phyloP scores from a whole-genome alignment of 2,888 invertebrate genomes.

The Apotomis turbidana region DNA sequence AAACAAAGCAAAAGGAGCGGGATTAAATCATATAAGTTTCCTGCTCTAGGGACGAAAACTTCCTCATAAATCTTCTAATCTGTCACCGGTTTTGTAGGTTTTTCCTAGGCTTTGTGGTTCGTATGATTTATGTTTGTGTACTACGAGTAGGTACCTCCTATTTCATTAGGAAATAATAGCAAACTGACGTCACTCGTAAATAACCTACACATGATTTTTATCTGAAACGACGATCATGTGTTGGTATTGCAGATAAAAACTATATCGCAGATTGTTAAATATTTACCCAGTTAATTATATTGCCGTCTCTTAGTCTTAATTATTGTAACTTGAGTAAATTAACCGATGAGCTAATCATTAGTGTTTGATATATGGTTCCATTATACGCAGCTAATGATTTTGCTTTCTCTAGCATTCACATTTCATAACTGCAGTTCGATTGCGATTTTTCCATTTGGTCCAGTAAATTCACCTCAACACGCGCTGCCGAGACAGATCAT shows the following conservation, averaged over 20 bases:
- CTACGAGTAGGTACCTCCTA: neutral
- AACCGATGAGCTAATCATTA: neutral
- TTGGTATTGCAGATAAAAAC: constrained; percentile 20
- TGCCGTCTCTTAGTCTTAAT: constrained; percentile 1
- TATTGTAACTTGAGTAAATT: neutral
- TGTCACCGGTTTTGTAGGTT: constrained; percentile 2
- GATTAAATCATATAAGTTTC: neutral
- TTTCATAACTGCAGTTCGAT: neutral
- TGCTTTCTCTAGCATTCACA: constrained; percentile 6
- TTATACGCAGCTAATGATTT: constrained; percentile 6
- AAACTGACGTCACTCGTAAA: constrained; percentile 1
- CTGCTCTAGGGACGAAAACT: constrained; percentile 7
- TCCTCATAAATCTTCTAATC: constrained; percentile 21
- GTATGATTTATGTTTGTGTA: neutral
- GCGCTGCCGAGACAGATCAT: constrained; percentile 27
- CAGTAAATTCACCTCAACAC: constrained; percentile 30
- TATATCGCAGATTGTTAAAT: constrained; percentile 24
- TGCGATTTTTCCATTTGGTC: constrained; percentile 22
- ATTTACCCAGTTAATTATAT: constrained; percentile 24
- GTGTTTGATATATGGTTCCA: neutral
- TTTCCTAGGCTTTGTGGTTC: constrained; percentile 20
- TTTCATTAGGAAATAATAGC: constrained; percentile 14
- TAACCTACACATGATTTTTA: constrained; percentile 22
- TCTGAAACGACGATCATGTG: neutral
- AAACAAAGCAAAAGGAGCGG: neutral